Base-by-base conservation (phyloP, 2,113 vertebrate genomes). In the Aphyosemion australe region DNA sequence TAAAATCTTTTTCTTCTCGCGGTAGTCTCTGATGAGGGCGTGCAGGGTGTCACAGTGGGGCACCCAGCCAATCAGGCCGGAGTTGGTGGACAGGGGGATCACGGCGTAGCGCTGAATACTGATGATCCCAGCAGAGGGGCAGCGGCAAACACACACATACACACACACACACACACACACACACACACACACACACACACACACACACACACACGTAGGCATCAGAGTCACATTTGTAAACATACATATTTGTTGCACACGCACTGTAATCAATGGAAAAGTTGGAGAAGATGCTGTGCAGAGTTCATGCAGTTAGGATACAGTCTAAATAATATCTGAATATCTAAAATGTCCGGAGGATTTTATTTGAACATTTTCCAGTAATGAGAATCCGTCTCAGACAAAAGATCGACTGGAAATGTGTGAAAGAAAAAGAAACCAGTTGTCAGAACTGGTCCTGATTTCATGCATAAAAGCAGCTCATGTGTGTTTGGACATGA, bases 1-100 rank as follows among this genome's bases (percentile, higher is more conserved):
- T 39, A 99, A 89, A 69, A 99, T 99, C 93, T 99, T 99, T 54
- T 99, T 99, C 89, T 99, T 99, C 90, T 99, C 97, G 0, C 97
- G 76, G 86, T 99, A 99, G 92, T 99, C 97, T 74, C 97, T 91
- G 90, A 99, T 99, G 71, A 99, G 96, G 0, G 97, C 96, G 0
- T 99, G 97, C 67, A 99, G 93, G 0, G 97, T 99, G 90, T 99
- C 97, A 20, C 97, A 99, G 91, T 99, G 97, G 4, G 97, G 97
- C 13, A 99, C 97, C 97, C 97, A 99, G 80, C 97, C 97, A 54
- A 99, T 99, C 73, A 99, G 91, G 53, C 97, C 97, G 0, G 97
- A 99, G 89, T 99, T 99, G 57, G 97, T 99, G 20, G 97, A 99
- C 52, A 99, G 84, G 0, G 97, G 97, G 64, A 99, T 99, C 47